Percentiles rank a stretch among this genome's conserved stretches.
phyloP scores from a whole-genome alignment of 2,797 vertebrate species.

The Atherinosoma microstoma region DNA sequence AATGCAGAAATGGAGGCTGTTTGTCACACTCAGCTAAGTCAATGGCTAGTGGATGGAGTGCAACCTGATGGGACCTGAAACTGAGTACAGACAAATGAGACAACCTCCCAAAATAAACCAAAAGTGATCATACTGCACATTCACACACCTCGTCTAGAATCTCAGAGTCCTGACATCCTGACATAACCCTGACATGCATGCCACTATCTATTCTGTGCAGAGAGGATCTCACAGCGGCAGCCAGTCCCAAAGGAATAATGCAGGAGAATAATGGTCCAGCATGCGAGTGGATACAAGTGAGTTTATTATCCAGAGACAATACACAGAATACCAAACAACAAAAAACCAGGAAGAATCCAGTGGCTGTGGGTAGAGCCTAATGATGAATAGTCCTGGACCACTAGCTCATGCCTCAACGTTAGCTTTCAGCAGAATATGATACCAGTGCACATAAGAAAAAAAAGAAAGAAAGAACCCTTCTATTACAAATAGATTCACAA shows the following conservation, averaged over 20 bases:
- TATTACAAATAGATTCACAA: no score
- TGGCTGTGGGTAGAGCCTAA: conserved; percentile 10
- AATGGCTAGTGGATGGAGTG: conserved; percentile 27
- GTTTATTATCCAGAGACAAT: conserved; percentile 25
- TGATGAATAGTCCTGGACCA: conserved; percentile 7
- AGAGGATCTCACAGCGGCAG: conserved; percentile 15
- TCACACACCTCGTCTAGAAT: conserved; percentile 2
- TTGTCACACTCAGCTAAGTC: conserved; percentile 19
- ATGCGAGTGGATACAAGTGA: conserved; percentile 16
- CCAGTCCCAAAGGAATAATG: conserved; percentile 27
- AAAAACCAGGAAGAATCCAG: conserved; percentile 12
- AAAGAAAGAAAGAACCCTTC: neutral
- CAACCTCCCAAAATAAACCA: neutral
- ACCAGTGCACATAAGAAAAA: neutral
- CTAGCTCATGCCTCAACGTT: conserved; percentile 2
- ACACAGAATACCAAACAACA: conserved; percentile 18
- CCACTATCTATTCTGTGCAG: conserved; percentile 13
- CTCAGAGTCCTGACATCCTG: conserved; percentile 8
- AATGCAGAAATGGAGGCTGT: neutral
- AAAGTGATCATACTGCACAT: conserved; percentile 32
- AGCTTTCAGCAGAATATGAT: neutral
- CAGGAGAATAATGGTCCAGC: conserved; percentile 11
- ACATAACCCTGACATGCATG: conserved; percentile 31
- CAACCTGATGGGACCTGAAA: conserved; percentile 33
- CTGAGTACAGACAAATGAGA: conserved; percentile 2